Evolutionary conservation across 2,888 invertebrate species (phyloP).

Genomic region (Cheilosia scutellata): DNA sequence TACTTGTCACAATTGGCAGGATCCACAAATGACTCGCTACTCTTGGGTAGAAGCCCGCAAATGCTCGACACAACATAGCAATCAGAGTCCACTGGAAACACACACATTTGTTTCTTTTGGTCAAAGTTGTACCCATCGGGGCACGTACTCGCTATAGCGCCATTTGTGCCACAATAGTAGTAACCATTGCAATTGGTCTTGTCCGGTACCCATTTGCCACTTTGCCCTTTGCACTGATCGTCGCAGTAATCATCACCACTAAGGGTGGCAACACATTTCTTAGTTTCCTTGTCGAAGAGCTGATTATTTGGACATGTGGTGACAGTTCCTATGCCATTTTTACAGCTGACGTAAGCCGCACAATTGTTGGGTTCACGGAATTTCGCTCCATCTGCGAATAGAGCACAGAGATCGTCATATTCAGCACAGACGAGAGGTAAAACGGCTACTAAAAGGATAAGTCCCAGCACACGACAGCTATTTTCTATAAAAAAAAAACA

Average conservation of each 20-base stretch:
- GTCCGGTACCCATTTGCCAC: slow-evolving; percentile 78
- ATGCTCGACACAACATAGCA: slow-evolving; percentile 80
- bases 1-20: slow-evolving; percentile 79
- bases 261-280: slow-evolving; percentile 77
- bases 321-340: slow-evolving; percentile 60
- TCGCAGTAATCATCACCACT: slow-evolving; percentile 77
- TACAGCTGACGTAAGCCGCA: slow-evolving; percentile 79
- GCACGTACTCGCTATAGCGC: slow-evolving; percentile 76
- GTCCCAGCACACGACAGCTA: not conserved
- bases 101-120: slow-evolving; percentile 78
- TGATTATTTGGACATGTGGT: slow-evolving; percentile 71
- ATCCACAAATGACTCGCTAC: slow-evolving; percentile 77
- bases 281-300: slow-evolving; percentile 76
- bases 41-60: slow-evolving; percentile 79
- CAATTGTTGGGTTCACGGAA: slow-evolving; percentile 80
- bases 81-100: slow-evolving; percentile 75
- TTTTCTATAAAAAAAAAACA: slow-evolving; percentile 12
- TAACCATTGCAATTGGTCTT: slow-evolving; percentile 78
- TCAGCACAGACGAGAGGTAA: not conserved
- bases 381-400: slow-evolving; percentile 74
- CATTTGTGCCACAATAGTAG: slow-evolving; percentile 78
- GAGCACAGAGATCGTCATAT: slow-evolving; percentile 44
- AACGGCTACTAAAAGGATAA: not conserved
- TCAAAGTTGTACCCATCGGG: slow-evolving; percentile 77
- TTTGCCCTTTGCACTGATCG: slow-evolving; percentile 78